Conservation (phyloP, 2,113 vertebrate species). For the Ovis canadensis region DNA sequence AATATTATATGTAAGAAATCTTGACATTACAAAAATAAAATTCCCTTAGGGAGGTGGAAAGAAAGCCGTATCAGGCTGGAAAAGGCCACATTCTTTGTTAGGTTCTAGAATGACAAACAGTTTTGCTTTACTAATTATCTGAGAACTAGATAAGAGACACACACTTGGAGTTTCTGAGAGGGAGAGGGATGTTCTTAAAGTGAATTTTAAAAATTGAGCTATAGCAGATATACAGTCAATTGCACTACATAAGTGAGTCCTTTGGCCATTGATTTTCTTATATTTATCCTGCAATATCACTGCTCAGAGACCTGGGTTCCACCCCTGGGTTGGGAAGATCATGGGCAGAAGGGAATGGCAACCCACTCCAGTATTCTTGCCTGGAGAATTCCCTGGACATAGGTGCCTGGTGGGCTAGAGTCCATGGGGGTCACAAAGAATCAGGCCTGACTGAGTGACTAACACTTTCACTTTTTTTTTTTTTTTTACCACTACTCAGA, state of each 20-base stretch:
- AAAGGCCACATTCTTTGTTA: not conserved
- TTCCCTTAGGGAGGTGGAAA: not conserved
- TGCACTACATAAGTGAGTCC: not conserved
- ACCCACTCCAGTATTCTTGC: not conserved
- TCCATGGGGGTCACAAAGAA: not conserved
- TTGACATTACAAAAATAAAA: not conserved
- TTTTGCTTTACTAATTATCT: not conserved
- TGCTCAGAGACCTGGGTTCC: not conserved
- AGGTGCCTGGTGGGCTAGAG: not conserved
- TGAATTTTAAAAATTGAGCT: not conserved
- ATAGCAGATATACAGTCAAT: not conserved
- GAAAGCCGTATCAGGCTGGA: not conserved
- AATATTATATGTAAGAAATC: not conserved
- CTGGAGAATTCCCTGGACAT: not conserved
- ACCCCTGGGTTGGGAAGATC: not conserved
- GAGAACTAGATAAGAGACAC: not conserved
- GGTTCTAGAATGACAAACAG: not conserved
- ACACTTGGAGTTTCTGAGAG: not conserved
- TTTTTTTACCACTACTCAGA: not conserved
- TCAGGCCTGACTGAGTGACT: not conserved
- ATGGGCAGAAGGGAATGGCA: not conserved
- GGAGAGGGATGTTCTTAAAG: not conserved
- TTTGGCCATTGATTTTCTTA: not conserved
- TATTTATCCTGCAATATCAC: not conserved
- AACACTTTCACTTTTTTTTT: not conserved